Evolutionary conservation across 2,113 vertebrate species (phyloP).

Genomic region (Aegithalos caudatus): DNA sequence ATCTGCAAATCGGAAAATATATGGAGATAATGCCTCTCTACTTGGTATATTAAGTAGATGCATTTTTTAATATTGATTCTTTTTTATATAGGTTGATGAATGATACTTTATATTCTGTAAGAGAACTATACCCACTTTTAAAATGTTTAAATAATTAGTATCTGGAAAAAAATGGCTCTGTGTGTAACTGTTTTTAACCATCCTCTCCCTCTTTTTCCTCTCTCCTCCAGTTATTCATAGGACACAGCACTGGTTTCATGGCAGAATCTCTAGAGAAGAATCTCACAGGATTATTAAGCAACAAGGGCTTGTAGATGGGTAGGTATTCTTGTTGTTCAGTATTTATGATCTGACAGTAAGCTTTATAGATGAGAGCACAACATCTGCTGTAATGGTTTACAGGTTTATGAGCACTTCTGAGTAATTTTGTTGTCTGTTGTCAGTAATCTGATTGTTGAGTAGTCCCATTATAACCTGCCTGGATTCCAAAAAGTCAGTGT

Average conservation of each 20-base stretch:
- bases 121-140: slow-evolving; percentile 17
- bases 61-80: background rate
- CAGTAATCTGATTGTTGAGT: background rate
- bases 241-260: slow-evolving; percentile 96
- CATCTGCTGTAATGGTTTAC: background rate
- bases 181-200: background rate
- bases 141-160: background rate
- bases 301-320: slow-evolving; percentile 97
- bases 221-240: slow-evolving; percentile 86
- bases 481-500: background rate
- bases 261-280: slow-evolving; percentile 93
- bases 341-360: background rate
- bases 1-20: background rate
- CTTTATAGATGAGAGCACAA: background rate
- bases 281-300: slow-evolving; percentile 93
- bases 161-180: background rate
- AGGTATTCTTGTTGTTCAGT: slow-evolving; percentile 31
- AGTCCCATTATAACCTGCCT: background rate
- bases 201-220: background rate
- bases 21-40: background rate
- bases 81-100: background rate
- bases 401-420: background rate
- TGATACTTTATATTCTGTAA: background rate
- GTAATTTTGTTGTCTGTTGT: too few relatives aligned
- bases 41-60: background rate